Percentiles rank a stretch among this genome's conserved stretches.
Conservation (phyloP, 1,140 invertebrate genomes). For the Steinernema feltiae region DNA sequence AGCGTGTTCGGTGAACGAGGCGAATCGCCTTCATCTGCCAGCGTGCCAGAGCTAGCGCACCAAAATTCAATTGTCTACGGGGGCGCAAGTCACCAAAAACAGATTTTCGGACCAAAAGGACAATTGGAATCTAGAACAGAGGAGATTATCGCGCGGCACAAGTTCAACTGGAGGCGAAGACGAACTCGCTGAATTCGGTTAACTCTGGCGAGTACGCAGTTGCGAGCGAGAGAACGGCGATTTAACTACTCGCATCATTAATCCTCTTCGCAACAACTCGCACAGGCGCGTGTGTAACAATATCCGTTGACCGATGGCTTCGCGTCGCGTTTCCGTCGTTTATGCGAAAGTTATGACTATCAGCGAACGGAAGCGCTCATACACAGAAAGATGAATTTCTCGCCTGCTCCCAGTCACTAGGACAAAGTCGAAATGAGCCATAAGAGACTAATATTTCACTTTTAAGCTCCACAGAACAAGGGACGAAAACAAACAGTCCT, state of each 20-base stretch:
- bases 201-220: not conserved
- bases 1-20: not conserved
- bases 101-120: not conserved
- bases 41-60: not conserved
- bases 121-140: not conserved
- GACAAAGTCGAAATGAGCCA: conserved; percentile 5
- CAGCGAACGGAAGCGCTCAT: not conserved
- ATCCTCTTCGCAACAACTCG: conserved; percentile 7
- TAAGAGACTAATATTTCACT: not conserved
- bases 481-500: not conserved
- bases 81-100: not conserved
- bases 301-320: not conserved
- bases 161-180: not conserved
- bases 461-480: not conserved
- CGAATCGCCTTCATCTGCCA: not conserved
- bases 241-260: conserved; percentile 2
- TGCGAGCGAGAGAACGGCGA: not conserved
- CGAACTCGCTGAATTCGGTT: not conserved
- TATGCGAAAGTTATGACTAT: conserved; percentile 4
- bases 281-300: not conserved
- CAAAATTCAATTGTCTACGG: not conserved
- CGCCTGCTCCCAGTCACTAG: not conserved
- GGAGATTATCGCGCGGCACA: too few species aligned
- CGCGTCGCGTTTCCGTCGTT: not conserved
- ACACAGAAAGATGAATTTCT: not conserved